A percentile compares a stretch with the other conserved stretches of the same genome.
Evolutionary conservation across 2,797 vertebrate genomes (phyloP).

Genomic region (Anableps anableps): DNA sequence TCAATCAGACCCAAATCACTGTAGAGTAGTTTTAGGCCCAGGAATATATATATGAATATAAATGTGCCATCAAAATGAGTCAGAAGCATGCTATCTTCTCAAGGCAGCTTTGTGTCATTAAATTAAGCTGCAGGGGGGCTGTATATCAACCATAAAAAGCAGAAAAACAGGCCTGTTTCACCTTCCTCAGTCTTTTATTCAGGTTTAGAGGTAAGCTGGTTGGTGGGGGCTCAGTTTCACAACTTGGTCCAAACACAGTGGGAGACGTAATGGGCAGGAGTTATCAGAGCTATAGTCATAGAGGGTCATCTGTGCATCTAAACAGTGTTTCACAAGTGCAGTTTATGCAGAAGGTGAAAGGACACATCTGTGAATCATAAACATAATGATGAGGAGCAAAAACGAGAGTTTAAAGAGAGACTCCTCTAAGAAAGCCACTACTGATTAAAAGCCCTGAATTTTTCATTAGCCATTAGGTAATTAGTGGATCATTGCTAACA

Average conservation of each 20-base stretch:
- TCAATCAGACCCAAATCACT: background rate
- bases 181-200: constrained; percentile 50
- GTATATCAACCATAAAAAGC: constrained; percentile 32
- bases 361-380: constrained; percentile 70
- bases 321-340: constrained; percentile 60
- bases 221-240: constrained; percentile 39
- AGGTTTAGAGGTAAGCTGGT: constrained; percentile 33
- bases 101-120: constrained; percentile 14
- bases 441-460: constrained; percentile 70
- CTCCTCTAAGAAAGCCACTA: constrained; percentile 58
- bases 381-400: constrained; percentile 63
- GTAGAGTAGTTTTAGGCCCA: background rate
- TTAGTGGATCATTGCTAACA: constrained; percentile 77
- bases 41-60: constrained; percentile 6
- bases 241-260: constrained; percentile 57
- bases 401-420: constrained; percentile 58
- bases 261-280: constrained; percentile 64
- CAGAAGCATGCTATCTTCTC: constrained; percentile 25
- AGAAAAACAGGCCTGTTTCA: constrained; percentile 37
- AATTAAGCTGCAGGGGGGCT: constrained; percentile 27
- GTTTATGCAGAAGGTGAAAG: constrained; percentile 62
- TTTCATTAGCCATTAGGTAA: constrained; percentile 74
- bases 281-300: constrained; percentile 69
- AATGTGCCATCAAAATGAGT: constrained; percentile 2
- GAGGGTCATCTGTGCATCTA: constrained; percentile 70